These are phyloP conservation scores for Orthochromis indermauri DNA, from an alignment of 2,113 vertebrate genomes.

Conservation along the genomic window DNA sequence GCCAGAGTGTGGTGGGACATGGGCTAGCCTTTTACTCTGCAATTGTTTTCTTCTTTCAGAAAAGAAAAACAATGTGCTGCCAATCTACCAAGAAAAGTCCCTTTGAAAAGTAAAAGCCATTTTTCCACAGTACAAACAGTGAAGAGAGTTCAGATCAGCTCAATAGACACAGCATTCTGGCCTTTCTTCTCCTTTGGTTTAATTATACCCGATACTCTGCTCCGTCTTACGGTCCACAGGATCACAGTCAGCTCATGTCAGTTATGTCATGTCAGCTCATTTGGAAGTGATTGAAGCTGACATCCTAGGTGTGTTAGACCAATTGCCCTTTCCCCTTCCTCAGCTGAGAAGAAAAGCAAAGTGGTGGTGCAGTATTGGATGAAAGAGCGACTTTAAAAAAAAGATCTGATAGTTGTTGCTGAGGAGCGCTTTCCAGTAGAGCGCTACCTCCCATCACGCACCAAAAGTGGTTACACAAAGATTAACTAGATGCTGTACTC, in stretches of 20 bases:
- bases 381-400: not conserved
- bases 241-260: not conserved
- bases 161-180: not conserved
- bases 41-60: not conserved
- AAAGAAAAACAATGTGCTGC: not conserved
- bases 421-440: not conserved
- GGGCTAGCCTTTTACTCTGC: not conserved
- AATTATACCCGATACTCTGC: not conserved
- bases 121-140: not conserved
- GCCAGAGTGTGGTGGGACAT: not conserved
- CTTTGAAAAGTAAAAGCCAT: not conserved
- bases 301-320: not conserved
- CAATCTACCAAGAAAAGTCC: not conserved
- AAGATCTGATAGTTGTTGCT: not conserved
- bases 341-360: not conserved
- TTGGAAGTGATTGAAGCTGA: conserved; percentile 24
- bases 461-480: not conserved
- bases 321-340: not conserved
- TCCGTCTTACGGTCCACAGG: not conserved
- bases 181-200: not conserved
- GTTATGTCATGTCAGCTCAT: conserved; percentile 10
- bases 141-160: not conserved
- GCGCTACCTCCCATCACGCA: not conserved
- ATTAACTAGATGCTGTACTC: not conserved
- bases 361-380: not conserved